Percentiles rank a stretch among this genome's conserved stretches.
These are phyloP conservation scores for Philopedon plagiatum DNA, from an alignment of 2,888 invertebrate species.

Conservation along the genomic window DNA sequence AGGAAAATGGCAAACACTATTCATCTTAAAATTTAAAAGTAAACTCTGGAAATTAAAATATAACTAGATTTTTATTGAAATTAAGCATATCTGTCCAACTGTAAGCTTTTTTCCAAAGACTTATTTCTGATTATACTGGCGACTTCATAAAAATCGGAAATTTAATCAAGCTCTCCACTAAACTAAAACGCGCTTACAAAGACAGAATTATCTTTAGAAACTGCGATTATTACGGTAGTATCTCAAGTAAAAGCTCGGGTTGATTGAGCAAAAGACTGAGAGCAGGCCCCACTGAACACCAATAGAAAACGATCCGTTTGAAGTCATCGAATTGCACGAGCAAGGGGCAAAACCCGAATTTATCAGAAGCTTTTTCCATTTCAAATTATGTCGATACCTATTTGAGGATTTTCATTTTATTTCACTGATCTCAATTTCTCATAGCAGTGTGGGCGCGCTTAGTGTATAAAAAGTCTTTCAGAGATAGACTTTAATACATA, in stretches of 20 bases:
- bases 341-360: constrained; percentile 37
- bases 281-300: constrained; percentile 46
- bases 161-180: constrained; percentile 38
- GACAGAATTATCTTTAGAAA: constrained; percentile 60
- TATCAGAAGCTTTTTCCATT: constrained; percentile 39
- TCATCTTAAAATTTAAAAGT: too few relatives aligned
- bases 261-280: constrained; percentile 59
- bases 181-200: constrained; percentile 53
- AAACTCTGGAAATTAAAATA: background rate
- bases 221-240: constrained; percentile 60
- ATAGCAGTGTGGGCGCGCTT: constrained; percentile 12
- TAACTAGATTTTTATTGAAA: background rate
- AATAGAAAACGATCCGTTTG: constrained; percentile 47
- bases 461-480: constrained; percentile 10
- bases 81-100: background rate
- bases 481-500: constrained; percentile 17
- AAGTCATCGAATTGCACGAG: constrained; percentile 34
- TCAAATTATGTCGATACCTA: constrained; percentile 39
- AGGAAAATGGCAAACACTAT: background rate
- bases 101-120: constrained; percentile 9
- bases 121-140: constrained; percentile 22
- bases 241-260: constrained; percentile 54
- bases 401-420: constrained; percentile 41
- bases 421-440: constrained; percentile 38
- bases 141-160: constrained; percentile 37